Evolutionary conservation across 2,113 vertebrate genomes (phyloP).

Genomic region (Rhynchomys soricoides): DNA sequence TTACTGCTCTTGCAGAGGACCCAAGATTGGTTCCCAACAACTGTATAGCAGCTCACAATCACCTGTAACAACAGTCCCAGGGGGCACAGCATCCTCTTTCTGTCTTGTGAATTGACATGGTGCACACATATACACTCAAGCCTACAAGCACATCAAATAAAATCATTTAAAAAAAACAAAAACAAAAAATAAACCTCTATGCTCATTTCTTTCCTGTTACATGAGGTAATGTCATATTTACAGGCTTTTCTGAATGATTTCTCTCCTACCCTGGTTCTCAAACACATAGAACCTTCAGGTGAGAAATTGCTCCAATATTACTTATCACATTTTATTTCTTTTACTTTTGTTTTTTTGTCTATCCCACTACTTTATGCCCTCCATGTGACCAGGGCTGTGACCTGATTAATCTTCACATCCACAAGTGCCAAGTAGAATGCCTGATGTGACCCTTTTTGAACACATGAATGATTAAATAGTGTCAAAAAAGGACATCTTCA

Average conservation of each 20-base stretch:
- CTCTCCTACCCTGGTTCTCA: slow-evolving; percentile 20
- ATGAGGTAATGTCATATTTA: background rate
- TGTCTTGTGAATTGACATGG: background rate
- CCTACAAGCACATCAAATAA: background rate
- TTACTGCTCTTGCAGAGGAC: background rate
- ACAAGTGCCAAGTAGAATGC: background rate
- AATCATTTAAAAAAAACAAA: background rate
- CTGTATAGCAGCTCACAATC: background rate
- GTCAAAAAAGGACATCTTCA: background rate
- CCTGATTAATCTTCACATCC: background rate
- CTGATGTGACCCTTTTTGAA: slow-evolving; percentile 33
- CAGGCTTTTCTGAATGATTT: slow-evolving; percentile 31
- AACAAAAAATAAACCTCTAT: background rate
- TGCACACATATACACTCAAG: background rate
- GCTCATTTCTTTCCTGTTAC: background rate
- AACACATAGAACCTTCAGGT: background rate
- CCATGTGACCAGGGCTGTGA: background rate
- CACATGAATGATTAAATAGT: background rate
- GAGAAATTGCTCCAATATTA: background rate
- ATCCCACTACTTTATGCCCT: background rate
- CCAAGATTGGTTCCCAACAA: background rate
- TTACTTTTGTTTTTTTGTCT: slow-evolving; percentile 4
- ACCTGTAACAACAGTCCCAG: background rate
- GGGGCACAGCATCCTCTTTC: background rate
- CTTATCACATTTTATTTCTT: slow-evolving; percentile 11